phyloP scores from a whole-genome alignment of 2,797 vertebrate species.

The Notamacropus eugenii region DNA sequence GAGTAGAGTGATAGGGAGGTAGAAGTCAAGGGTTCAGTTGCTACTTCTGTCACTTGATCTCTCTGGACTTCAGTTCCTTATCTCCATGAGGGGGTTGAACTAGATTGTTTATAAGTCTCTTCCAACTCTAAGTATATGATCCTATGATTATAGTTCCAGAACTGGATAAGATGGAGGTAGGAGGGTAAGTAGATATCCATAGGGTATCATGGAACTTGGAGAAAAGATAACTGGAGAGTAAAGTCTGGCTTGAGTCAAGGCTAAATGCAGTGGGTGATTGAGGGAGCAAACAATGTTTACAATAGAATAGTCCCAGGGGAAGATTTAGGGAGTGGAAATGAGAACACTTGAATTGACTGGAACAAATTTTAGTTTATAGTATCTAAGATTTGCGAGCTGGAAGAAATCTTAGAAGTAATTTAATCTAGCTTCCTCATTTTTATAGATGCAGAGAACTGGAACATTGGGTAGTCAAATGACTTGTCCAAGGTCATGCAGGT shows the following conservation, averaged over 20 bases:
- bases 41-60: not conserved
- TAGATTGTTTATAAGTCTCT: not conserved
- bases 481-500: not conserved
- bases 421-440: not conserved
- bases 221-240: not conserved
- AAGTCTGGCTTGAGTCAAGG: not conserved
- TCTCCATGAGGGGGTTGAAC: not conserved
- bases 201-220: not conserved
- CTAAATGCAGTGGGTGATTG: not conserved
- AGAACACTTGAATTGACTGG: not conserved
- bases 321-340: not conserved
- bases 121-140: not conserved
- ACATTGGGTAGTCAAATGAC: too few relatives aligned
- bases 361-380: not conserved
- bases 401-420: not conserved
- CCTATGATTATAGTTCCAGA: not conserved
- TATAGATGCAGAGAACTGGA: too few relatives aligned
- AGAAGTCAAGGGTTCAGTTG: not conserved
- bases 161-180: not conserved
- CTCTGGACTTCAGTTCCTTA: not conserved
- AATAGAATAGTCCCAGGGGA: not conserved
- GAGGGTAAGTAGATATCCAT: not conserved
- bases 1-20: not conserved
- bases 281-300: too few relatives aligned
- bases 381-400: not conserved